Evolutionary conservation across 2,113 vertebrate genomes (phyloP), one percentile per base, ranked within the genome.

Genomic region (Progne subis): DNA sequence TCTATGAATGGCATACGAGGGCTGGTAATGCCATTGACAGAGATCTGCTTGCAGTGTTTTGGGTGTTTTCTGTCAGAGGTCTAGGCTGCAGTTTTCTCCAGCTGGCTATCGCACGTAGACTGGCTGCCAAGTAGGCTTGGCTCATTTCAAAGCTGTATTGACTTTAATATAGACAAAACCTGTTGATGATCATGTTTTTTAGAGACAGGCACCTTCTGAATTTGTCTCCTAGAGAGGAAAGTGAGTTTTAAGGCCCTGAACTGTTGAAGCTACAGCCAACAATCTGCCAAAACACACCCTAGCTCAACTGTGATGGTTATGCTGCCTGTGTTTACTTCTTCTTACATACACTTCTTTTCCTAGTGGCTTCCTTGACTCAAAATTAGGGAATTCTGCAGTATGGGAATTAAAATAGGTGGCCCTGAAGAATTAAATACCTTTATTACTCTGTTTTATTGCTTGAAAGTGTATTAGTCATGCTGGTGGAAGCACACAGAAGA

Each of bases 71-170:
- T 93, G 85, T 83, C 92, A 88, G 50, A 67, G 28, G 55, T 89
- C 91, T 89, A 71, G 41, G 41, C 41, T 31, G 60, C n/a, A 61
- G 28, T 55, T 85, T 88, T 90, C 70, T 96, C 94, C 97, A 96
- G 64, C 84, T 98, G 95, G 93, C 93, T 78, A 19, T 20, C 6
- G 3, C 52, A 37, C 6, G 1, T 14, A 56, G 21, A 28, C 17
- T 32, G 28, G 12, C 34, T 82, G 95, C 96, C 96, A 97, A 89
- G 70, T 82, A 78, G 55, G 65, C 61, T 70, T 97, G 92, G 86
- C 95, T 77, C 39, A 14, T 68, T 94, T 94, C 90, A 94, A 97
- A 97, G 49, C 91, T 81, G 69, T 92, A 88, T 71, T 95, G 91
- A 85, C 52, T 91, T 76, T 82, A 91, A 92, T 34, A 9, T 41